Conservation (phyloP, 2,888 invertebrate genomes). For the Ceraclea dissimilis region DNA sequence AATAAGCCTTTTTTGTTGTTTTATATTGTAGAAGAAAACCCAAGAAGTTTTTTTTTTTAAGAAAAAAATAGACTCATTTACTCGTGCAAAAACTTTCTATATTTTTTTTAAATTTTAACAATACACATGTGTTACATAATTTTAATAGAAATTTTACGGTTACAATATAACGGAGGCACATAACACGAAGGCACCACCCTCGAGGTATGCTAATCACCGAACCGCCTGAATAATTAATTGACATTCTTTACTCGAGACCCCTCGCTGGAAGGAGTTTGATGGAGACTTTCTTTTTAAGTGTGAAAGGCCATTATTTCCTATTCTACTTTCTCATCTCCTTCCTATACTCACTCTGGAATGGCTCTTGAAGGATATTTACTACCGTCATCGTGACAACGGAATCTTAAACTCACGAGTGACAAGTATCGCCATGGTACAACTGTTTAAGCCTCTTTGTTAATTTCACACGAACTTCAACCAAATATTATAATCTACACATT, state of each 20-base stretch:
- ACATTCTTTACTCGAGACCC: conserved; percentile 26
- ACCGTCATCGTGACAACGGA: neutral
- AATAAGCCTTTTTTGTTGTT: no score
- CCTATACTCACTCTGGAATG: neutral
- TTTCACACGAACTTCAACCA: neutral
- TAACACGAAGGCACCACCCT: conserved; percentile 11
- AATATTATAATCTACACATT: no score
- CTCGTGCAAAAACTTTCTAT: no score
- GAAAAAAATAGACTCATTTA: no score
- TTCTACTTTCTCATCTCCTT: neutral
- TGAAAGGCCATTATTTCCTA: conserved; percentile 25
- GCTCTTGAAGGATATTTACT: neutral
- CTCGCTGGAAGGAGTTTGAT: conserved; percentile 25
- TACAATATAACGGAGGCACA: neutral
- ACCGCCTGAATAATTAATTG: conserved; percentile 27
- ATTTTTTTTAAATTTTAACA: no score
- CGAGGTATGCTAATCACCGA: conserved; percentile 26
- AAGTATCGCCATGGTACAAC: no score
- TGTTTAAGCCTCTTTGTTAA: no score
- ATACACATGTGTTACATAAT: no score
- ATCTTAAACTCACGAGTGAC: no score
- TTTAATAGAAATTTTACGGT: no score
- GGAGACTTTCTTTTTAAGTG: conserved; percentile 25
- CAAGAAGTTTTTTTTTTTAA: no score
- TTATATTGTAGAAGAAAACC: no score